Conservation (phyloP, 2,888 invertebrate genomes). For the Silvanus unidentatus region DNA sequence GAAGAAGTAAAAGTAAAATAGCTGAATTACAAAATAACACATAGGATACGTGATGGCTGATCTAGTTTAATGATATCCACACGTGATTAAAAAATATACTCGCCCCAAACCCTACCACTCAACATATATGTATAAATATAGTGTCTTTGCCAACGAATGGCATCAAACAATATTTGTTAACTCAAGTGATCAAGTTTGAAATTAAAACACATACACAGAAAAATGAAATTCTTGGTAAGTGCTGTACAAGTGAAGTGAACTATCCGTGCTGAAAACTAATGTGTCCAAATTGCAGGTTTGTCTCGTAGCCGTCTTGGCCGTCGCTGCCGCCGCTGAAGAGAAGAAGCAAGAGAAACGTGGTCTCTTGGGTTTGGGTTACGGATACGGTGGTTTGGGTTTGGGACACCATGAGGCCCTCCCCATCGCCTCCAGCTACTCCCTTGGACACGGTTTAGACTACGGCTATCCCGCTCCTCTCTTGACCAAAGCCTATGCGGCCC, state of each 20-base stretch:
- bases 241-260: conserved; percentile 6
- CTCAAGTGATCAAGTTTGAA: conserved; percentile 16
- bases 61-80: conserved; percentile 27
- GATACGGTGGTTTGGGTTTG: conserved; percentile 12
- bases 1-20: conserved; percentile 22
- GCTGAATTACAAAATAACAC: conserved; percentile 19
- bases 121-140: conserved; percentile 19
- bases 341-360: conserved; percentile 29
- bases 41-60: conserved; percentile 23
- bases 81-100: conserved; percentile 26
- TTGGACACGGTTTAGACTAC: conserved; percentile 2
- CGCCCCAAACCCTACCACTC: conserved; percentile 26
- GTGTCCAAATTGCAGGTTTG: conserved; percentile 22
- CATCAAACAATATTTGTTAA: conserved; percentile 23
- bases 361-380: conserved; percentile 26
- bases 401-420: conserved; percentile 10
- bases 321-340: conserved; percentile 20
- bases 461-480: conserved; percentile 16
- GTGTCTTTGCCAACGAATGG: conserved; percentile 13
- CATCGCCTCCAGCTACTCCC: conserved; percentile 6
- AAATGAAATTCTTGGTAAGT: conserved; percentile 28
- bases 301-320: conserved; percentile 21
- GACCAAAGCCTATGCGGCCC: conserved; percentile 3
- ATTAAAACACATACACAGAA: conserved; percentile 7
- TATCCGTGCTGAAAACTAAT: background rate